Evolutionary conservation across 2,888 invertebrate genomes (phyloP).

Genomic region (Leuctra nigra): DNA sequence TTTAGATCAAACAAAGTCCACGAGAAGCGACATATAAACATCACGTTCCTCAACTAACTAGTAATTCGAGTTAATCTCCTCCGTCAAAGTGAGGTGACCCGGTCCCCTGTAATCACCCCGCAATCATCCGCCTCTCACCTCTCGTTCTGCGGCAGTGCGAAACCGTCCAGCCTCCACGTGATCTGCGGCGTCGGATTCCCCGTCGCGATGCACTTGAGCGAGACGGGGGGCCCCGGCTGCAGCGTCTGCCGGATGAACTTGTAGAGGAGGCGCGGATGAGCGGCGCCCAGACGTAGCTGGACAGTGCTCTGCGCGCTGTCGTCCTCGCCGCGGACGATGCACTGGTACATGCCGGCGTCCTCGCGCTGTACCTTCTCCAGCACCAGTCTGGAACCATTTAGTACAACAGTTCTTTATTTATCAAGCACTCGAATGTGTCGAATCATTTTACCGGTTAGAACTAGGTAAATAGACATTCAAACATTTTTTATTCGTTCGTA

Average conservation of each 20-base stretch:
- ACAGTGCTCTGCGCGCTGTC: conserved; percentile 38
- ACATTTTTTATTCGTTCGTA: too few species aligned
- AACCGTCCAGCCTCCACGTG: conserved; percentile 42
- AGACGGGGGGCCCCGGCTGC: conserved; percentile 43
- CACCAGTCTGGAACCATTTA: conserved; percentile 32
- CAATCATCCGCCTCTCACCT: too few species aligned
- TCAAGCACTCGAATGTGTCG: too few species aligned
- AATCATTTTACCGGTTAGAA: too few species aligned
- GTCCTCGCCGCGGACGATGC: conserved; percentile 33
- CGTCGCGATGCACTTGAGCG: conserved; percentile 44
- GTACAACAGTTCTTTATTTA: too few species aligned
- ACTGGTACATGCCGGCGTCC: conserved; percentile 41
- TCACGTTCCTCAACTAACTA: too few species aligned
- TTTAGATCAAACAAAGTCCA: too few species aligned
- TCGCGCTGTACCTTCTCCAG: conserved; percentile 36
- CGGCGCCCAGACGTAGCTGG: conserved; percentile 37
- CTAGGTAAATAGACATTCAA: too few species aligned
- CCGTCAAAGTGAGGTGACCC: too few species aligned
- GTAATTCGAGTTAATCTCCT: too few species aligned
- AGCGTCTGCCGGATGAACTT: conserved; percentile 42
- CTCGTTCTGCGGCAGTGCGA: conserved; percentile 36
- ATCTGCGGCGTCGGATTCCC: conserved; percentile 47
- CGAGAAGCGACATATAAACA: too few species aligned
- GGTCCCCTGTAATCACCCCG: too few species aligned
- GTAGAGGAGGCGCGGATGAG: conserved; percentile 39